Conservation (phyloP, 2,888 invertebrate species). For the Frankliniella intonsa region DNA sequence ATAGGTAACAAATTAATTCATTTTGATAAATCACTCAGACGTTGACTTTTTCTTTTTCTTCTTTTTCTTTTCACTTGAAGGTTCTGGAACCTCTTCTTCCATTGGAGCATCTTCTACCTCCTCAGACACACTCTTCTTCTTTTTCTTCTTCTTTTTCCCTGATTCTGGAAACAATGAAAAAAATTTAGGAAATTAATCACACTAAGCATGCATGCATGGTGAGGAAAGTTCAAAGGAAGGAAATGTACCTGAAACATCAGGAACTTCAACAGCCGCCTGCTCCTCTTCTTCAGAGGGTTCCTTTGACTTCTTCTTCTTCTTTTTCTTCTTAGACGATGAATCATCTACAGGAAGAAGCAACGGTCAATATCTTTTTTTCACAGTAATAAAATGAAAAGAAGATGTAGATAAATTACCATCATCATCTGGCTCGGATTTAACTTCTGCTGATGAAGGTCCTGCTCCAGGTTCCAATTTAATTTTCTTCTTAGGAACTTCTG, state of each 20-base stretch:
- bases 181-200: not conserved
- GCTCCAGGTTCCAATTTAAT: slow-evolving; percentile 39
- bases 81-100: slow-evolving; percentile 42
- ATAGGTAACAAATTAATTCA: not conserved
- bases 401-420: slow-evolving; percentile 7
- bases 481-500: slow-evolving; percentile 42
- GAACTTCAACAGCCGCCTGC: slow-evolving; percentile 31
- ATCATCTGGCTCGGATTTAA: slow-evolving; percentile 29
- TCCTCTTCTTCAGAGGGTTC: slow-evolving; percentile 35
- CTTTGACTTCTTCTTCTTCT: slow-evolving; percentile 47
- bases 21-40: slow-evolving; percentile 7
- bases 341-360: slow-evolving; percentile 35
- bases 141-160: slow-evolving; percentile 39
- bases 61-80: slow-evolving; percentile 51
- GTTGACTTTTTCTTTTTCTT: slow-evolving; percentile 40
- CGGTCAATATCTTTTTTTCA: not conserved
- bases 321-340: slow-evolving; percentile 42
- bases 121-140: slow-evolving; percentile 39
- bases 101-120: slow-evolving; percentile 40
- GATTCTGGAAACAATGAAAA: slow-evolving; percentile 28
- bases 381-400: not conserved
- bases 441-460: not conserved
- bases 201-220: not conserved
- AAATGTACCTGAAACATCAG: slow-evolving; percentile 27
- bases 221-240: slow-evolving; percentile 11